Base-by-base conservation (phyloP, 1,140 invertebrate genomes). In the Neodiprion lecontei region DNA sequence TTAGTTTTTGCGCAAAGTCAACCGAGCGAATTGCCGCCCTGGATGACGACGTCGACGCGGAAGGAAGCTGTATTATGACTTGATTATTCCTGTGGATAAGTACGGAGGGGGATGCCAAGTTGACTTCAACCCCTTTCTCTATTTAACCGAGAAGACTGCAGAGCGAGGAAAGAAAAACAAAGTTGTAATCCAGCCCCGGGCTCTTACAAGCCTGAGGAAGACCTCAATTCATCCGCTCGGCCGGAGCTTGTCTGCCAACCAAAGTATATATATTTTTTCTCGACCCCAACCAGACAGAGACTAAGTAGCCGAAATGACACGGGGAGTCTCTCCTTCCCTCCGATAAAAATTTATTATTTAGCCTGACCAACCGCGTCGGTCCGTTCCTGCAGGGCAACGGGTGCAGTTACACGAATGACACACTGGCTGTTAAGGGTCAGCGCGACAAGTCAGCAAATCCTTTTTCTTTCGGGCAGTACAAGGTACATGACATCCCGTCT, bases 101-200 rank as follows among this genome's bases (percentile, higher is more conserved):
- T 61, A 61, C 53, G 11, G 7, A 17, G 53, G 53, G 50, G 11
- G 11, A 4, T 14, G n/a, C 53, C 11, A 61, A 61, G 53, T 17
- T 11, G 53, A 61, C 53, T 17, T 61, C 53, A 61, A 61, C 53
- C 53, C 28, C 53, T 61, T 61, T 61, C 53, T 61, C n/a, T 61
- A 5, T 17, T 17, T 61, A 61, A 61, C 53, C 11, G 11, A 61
- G 75, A 76, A 76, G 76, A 76, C 17, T 76, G 75, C 69, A 74
- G 75, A 77, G 61, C 48, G 50, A 66, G 76, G 74, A 74, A 81
- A 78, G 78, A 74, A 81, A 81, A 81, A 81, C 80, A 81, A 81
- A 81, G 75, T 81, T 80, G 73, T 79, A 78, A 80, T 80, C 78
- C 72, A 68, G 77, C 80, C 76, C 49, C 72, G 75, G 80, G 78